Evolutionary conservation across 2,797 vertebrate species (phyloP).

Genomic region (Dipus sagitta): DNA sequence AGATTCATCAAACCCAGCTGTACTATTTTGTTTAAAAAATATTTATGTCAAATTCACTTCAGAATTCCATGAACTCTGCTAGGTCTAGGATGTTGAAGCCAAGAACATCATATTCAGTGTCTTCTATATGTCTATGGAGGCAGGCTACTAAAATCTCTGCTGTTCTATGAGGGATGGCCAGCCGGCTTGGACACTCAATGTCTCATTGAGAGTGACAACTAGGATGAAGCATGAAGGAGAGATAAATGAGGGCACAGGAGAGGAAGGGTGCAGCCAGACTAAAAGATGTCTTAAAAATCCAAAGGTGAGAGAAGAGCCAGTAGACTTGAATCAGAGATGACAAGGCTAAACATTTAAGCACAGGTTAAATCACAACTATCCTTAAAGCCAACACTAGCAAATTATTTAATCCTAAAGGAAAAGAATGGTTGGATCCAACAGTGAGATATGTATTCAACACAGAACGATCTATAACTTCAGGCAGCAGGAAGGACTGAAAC

Average conservation of each 20-base stretch:
- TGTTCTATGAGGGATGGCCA: background rate
- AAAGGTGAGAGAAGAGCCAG: background rate
- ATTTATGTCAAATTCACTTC: background rate
- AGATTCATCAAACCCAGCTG: background rate
- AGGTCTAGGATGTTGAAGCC: background rate
- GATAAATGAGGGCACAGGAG: background rate
- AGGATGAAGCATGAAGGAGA: background rate
- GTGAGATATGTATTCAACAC: background rate
- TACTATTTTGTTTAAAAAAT: slow-evolving; percentile 17
- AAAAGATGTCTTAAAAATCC: background rate
- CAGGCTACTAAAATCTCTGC: background rate
- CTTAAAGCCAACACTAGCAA: background rate
- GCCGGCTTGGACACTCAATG: background rate
- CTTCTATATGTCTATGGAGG: background rate
- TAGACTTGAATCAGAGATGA: background rate
- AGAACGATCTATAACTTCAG: background rate
- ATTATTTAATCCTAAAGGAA: background rate
- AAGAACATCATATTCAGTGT: background rate
- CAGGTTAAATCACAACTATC: background rate
- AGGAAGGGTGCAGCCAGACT: background rate
- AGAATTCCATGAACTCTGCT: background rate
- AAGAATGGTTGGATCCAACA: background rate
- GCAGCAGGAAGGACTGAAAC: background rate
- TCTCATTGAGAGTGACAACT: background rate
- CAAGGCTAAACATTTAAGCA: background rate